A percentile compares a stretch with the other conserved stretches of the same genome.
Conservation (phyloP, 92 coral and sea anemone species). For the Palythoa heliodiscus region DNA sequence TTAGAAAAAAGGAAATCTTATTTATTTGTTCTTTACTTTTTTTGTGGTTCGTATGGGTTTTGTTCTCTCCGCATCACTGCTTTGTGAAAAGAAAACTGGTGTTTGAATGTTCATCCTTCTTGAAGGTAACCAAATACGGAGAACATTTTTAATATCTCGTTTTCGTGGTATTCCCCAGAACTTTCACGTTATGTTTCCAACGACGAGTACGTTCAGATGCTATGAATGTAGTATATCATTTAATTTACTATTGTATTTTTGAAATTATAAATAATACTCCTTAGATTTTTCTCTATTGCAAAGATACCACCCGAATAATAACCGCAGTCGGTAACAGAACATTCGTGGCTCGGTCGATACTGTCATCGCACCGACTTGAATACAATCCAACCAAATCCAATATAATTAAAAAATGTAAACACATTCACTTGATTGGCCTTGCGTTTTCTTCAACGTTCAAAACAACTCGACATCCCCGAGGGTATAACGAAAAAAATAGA, state of each 20-base stretch:
- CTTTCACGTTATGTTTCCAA: too few species aligned
- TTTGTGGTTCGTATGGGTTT: too few species aligned
- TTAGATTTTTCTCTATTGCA: not conserved
- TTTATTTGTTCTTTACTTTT: too few species aligned
- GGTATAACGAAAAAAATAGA: not conserved
- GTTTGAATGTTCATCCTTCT: too few species aligned
- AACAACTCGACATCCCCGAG: constrained; percentile 18
- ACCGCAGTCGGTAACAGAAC: constrained; percentile 6
- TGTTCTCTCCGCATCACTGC: too few species aligned
- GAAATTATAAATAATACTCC: too few species aligned
- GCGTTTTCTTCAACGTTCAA: not conserved
- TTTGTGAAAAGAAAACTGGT: too few species aligned
- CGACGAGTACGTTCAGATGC: too few species aligned
- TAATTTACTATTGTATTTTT: not conserved
- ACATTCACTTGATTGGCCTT: not conserved
- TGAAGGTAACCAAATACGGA: too few species aligned
- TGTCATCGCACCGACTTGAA: not conserved
- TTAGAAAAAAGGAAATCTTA: too few species aligned
- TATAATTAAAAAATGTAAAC: constrained; percentile 14
- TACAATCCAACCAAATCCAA: constrained; percentile 3
- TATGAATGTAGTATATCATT: not conserved
- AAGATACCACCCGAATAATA: not conserved
- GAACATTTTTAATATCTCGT: too few species aligned
- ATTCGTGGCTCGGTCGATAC: not conserved
- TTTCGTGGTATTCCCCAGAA: too few species aligned